Conservation (phyloP, 53 echinoderm and acorn worm species). For the Pentamera pediparva region DNA sequence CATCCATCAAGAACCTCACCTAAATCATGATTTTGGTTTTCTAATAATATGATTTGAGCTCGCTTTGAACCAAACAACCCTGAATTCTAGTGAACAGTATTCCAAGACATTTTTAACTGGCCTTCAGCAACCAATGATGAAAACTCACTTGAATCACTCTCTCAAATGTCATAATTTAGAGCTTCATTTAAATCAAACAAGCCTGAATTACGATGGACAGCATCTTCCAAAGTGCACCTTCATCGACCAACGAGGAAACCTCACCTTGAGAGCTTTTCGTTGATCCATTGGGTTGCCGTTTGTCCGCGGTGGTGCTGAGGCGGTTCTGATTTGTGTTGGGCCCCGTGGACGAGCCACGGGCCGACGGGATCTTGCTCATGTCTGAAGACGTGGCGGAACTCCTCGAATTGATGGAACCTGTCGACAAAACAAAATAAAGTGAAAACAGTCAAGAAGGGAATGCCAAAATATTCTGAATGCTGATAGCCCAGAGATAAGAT, state of each 20-base stretch:
- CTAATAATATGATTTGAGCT: no score
- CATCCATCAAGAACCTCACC: no score
- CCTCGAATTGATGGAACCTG: constrained; percentile 64
- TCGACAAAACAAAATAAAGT: neutral
- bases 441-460: neutral
- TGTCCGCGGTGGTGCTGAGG: constrained; percentile 54
- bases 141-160: no score
- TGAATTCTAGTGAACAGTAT: no score
- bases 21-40: no score
- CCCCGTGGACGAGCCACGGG: constrained; percentile 30
- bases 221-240: no score
- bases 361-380: constrained; percentile 91
- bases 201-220: no score
- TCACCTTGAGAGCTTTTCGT: constrained; percentile 38
- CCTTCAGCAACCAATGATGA: no score
- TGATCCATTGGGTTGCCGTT: constrained; percentile 40
- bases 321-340: constrained; percentile 43
- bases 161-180: no score
- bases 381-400: constrained; percentile 76
- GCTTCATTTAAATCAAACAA: no score
- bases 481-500: neutral
- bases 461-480: neutral
- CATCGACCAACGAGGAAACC: neutral
- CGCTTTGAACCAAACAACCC: no score
- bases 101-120: no score